These are phyloP conservation scores for Limnephilus auricula DNA, from an alignment of 2,888 invertebrate species.

Conservation along the genomic window DNA sequence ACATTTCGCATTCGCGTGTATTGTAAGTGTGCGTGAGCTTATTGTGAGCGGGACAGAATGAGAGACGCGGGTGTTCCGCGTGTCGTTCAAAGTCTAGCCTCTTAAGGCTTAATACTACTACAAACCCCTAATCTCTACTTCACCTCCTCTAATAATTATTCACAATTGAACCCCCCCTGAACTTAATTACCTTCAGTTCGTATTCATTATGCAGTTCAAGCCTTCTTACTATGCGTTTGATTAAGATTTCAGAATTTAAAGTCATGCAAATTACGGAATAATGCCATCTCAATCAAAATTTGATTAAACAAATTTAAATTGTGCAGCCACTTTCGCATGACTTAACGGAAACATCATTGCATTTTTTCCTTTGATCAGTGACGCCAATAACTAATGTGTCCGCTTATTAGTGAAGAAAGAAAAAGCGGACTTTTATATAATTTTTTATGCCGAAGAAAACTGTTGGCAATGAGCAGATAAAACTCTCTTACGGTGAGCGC, in stretches of 20 bases:
- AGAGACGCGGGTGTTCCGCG: too few species aligned
- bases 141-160: neutral
- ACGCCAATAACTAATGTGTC: neutral
- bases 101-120: slow-evolving; percentile 29
- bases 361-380: neutral
- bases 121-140: neutral
- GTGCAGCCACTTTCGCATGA: neutral
- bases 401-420: neutral
- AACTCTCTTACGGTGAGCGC: too few species aligned
- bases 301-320: neutral
- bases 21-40: too few species aligned
- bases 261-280: neutral
- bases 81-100: too few species aligned
- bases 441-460: too few species aligned
- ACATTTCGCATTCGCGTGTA: too few species aligned
- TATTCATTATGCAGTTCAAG: neutral
- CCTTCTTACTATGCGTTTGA: neutral
- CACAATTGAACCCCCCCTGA: neutral
- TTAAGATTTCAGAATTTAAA: neutral
- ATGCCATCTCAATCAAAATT: neutral
- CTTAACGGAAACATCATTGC: neutral
- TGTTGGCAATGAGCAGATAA: too few species aligned
- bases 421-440: neutral
- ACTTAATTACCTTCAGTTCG: neutral
- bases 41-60: too few species aligned